Conservation (phyloP, 1,140 invertebrate genomes). For the Chrysopa pallens region DNA sequence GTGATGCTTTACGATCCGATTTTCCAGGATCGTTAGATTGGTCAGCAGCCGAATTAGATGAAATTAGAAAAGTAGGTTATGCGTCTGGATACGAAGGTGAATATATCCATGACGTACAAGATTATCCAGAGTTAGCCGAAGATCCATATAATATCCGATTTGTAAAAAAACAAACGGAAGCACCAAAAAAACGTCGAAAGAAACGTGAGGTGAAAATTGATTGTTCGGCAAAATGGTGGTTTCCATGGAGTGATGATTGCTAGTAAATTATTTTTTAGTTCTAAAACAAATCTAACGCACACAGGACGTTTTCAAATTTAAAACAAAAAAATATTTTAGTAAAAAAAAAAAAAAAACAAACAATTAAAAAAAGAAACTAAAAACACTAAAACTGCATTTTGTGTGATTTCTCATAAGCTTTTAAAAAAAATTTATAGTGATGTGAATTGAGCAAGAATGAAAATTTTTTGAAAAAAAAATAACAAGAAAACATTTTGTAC, state of each 20-base stretch:
- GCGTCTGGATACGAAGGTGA: constrained; percentile 73
- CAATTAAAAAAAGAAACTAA: constrained; percentile 11
- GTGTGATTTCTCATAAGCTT: constrained; percentile 21
- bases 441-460: constrained; percentile 8
- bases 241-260: constrained; percentile 31
- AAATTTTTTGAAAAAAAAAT: constrained; percentile 9
- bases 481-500: constrained; percentile 22
- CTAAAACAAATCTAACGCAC: not conserved
- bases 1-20: constrained; percentile 61
- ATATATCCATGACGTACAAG: constrained; percentile 74
- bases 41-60: constrained; percentile 65
- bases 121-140: constrained; percentile 83
- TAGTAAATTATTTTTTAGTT: constrained; percentile 17
- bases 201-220: constrained; percentile 30
- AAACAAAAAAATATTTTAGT: no score
- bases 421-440: constrained; percentile 5
- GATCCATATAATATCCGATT: constrained; percentile 90
- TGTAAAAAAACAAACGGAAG: constrained; percentile 52
- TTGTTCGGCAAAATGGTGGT: constrained; percentile 24
- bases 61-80: constrained; percentile 61
- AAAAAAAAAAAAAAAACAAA: constrained; percentile 3
- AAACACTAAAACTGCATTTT: constrained; percentile 20
- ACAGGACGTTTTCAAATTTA: constrained; percentile 2
- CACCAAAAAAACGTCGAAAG: constrained; percentile 40
- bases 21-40: constrained; percentile 54